phyloP scores from a whole-genome alignment of 2,113 vertebrate genomes.

The Lynx canadensis region DNA sequence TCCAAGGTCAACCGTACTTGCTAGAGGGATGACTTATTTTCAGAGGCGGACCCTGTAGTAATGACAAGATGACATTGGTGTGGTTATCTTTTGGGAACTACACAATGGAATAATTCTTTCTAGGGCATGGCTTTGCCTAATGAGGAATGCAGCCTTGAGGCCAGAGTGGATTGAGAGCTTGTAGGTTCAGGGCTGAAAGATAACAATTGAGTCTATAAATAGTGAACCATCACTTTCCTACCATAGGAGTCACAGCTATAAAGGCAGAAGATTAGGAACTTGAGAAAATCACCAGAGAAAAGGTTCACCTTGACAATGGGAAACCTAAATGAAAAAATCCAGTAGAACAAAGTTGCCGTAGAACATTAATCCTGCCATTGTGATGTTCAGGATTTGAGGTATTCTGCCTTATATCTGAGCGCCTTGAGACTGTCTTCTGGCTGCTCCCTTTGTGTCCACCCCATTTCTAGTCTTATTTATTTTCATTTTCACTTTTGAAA shows the following conservation, averaged over 20 bases:
- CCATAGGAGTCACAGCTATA: not conserved
- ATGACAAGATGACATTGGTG: not conserved
- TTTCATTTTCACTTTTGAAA: not conserved
- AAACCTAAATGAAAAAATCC: conserved; percentile 10
- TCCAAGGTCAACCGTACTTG: not conserved
- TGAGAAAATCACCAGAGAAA: not conserved
- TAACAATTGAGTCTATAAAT: conserved; percentile 32
- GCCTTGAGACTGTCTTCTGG: not conserved
- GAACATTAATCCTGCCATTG: not conserved
- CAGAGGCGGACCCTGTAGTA: not conserved
- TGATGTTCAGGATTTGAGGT: not conserved
- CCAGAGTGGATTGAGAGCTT: not conserved
- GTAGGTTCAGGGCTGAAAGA: not conserved
- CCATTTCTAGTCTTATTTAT: not conserved
- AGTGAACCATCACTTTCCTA: not conserved
- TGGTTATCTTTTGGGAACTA: not conserved
- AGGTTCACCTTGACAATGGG: conserved; percentile 16
- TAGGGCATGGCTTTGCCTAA: not conserved
- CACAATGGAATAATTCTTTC: not conserved
- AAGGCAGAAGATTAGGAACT: not conserved
- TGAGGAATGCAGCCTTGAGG: not conserved
- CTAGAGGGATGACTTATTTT: not conserved
- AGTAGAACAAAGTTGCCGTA: not conserved
- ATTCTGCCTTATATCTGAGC: not conserved
- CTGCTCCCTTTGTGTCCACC: not conserved